Evolutionary conservation across 2,113 vertebrate genomes (phyloP).

Genomic region (Bungarus multicinctus): DNA sequence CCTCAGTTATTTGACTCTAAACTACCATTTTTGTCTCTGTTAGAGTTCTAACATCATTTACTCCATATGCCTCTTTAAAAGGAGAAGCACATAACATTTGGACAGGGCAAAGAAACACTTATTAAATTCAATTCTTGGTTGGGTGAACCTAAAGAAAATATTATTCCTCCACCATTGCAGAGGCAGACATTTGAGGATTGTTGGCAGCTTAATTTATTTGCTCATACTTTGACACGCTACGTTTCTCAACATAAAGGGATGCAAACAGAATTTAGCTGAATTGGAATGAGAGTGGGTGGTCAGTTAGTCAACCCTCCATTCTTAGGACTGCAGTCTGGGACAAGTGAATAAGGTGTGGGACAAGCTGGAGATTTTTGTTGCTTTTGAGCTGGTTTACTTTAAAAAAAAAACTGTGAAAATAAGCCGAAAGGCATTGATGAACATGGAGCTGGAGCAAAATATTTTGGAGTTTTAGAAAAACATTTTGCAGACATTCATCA

Average conservation of each 20-base stretch:
- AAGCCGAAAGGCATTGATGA: not conserved
- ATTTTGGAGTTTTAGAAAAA: conserved; percentile 2
- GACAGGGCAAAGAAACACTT: conserved; percentile 53
- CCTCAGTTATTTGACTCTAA: conserved; percentile 60
- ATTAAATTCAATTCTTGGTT: conserved; percentile 56
- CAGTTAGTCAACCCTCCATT: not conserved
- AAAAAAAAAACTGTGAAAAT: not conserved
- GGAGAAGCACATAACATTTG: conserved; percentile 52
- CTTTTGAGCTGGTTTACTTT: not conserved
- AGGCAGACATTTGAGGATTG: conserved; percentile 22
- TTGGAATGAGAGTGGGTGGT: not conserved
- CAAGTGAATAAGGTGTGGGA: not conserved
- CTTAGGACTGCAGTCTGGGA: not conserved
- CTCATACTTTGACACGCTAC: conserved; percentile 38
- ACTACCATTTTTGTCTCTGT: conserved; percentile 56
- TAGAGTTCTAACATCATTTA: conserved; percentile 58
- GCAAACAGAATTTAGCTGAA: conserved; percentile 39
- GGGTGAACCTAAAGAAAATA: conserved; percentile 41
- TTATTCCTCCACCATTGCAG: conserved; percentile 40
- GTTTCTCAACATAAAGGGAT: conserved; percentile 39
- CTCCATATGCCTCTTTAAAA: conserved; percentile 54
- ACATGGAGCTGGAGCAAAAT: not conserved
- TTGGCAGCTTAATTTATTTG: conserved; percentile 42
- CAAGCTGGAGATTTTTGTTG: not conserved
- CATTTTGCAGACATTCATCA: not conserved